Conservation (phyloP, 2,797 vertebrate genomes). For the Pteronotus mesoamericanus region DNA sequence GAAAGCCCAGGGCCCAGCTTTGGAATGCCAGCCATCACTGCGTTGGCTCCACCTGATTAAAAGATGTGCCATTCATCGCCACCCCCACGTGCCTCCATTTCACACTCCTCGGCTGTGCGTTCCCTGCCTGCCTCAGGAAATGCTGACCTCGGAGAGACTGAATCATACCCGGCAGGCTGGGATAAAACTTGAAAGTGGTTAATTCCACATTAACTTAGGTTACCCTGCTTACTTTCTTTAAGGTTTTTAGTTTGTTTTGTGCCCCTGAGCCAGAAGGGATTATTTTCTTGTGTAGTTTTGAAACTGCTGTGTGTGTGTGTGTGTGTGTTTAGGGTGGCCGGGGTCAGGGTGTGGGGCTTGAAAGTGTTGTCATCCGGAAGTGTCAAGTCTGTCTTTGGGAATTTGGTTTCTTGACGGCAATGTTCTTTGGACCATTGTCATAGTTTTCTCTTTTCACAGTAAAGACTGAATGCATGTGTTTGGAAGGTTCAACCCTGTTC, state of each 20-base stretch:
- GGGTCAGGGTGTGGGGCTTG: background rate
- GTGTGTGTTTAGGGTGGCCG: background rate
- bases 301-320: background rate
- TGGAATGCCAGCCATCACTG: slow-evolving; percentile 68
- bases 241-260: background rate
- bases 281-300: background rate
- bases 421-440: background rate
- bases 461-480: background rate
- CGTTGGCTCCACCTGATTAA: slow-evolving; percentile 73
- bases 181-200: slow-evolving; percentile 21
- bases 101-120: rapidly evolving
- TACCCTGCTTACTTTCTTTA: slow-evolving; percentile 5
- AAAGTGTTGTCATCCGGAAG: background rate
- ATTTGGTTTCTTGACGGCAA: background rate
- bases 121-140: background rate
- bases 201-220: background rate
- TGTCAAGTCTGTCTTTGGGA: background rate
- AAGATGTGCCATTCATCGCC: slow-evolving; percentile 41
- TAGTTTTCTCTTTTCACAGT: background rate
- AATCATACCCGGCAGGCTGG: background rate
- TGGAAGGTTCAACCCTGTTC: background rate
- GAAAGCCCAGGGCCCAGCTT: slow-evolving; percentile 74
- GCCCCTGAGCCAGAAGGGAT: background rate
- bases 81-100: background rate
- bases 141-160: background rate